phyloP scores from a whole-genome alignment of 1,140 invertebrate genomes.

The Drosophila oshimai region DNA sequence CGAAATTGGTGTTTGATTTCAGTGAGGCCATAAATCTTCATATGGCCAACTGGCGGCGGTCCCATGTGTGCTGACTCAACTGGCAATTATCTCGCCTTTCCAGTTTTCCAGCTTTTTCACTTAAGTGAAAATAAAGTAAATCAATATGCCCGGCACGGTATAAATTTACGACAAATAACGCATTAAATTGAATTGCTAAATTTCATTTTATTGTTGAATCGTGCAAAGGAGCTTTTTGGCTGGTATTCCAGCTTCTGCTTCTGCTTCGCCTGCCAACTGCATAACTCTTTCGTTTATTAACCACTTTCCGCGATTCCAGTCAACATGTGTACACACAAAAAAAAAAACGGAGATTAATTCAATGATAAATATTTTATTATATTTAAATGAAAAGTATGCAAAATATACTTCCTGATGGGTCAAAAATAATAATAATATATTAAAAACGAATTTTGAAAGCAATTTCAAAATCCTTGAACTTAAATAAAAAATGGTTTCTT shows the following conservation, averaged over 20 bases:
- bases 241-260: slow-evolving; percentile 1
- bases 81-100: slow-evolving; percentile 61
- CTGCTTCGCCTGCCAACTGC: slow-evolving; percentile 26
- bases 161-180: slow-evolving; percentile 71
- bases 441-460: too few species aligned
- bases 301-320: slow-evolving; percentile 56
- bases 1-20: slow-evolving; percentile 76
- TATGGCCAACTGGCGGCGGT: slow-evolving; percentile 31
- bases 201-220: slow-evolving; percentile 75
- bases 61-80: slow-evolving; percentile 57
- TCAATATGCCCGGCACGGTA: slow-evolving; percentile 65
- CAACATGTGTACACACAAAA: too few species aligned
- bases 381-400: not conserved
- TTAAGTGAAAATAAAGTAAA: slow-evolving; percentile 58
- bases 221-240: slow-evolving; percentile 41
- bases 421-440: too few species aligned
- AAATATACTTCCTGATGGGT: too few species aligned
- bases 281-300: slow-evolving; percentile 80
- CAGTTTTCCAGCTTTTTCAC: slow-evolving; percentile 14
- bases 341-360: too few species aligned
- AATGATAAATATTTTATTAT: too few species aligned
- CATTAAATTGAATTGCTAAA: slow-evolving; percentile 80
- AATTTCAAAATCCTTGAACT: too few species aligned
- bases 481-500: too few species aligned
- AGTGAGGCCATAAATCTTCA: slow-evolving; percentile 65